phyloP scores from a whole-genome alignment of 2,888 invertebrate species.

The Parthenolecanium corni region DNA sequence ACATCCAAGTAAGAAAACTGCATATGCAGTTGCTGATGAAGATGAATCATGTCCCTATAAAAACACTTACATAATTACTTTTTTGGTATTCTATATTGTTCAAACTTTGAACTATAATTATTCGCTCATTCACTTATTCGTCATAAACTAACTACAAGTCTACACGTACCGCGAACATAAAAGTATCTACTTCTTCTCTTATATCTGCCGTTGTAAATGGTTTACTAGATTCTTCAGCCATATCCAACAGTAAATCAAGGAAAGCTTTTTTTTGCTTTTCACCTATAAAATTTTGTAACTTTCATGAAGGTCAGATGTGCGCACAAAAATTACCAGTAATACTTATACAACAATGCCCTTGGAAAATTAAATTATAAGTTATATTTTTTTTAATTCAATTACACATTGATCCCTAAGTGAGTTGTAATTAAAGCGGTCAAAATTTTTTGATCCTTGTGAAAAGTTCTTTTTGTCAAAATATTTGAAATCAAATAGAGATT shows the following conservation, averaged over 20 bases:
- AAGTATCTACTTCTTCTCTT: constrained; percentile 59
- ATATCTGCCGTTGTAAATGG: constrained; percentile 47
- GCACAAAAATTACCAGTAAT: too few relatives aligned
- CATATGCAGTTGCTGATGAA: neutral
- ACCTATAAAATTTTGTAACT: too few relatives aligned
- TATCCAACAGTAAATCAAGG: constrained; percentile 51
- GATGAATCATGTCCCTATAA: constrained; percentile 1
- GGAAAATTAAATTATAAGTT: too few relatives aligned
- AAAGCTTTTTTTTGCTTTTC: constrained; percentile 50
- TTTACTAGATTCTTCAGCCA: constrained; percentile 37
- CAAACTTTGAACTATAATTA: neutral
- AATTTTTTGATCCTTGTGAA: too few relatives aligned
- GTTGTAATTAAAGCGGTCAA: too few relatives aligned
- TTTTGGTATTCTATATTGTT: neutral
- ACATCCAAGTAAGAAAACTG: neutral
- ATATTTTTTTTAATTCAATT: too few relatives aligned
- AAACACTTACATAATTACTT: neutral
- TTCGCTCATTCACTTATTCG: neutral
- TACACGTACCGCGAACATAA: constrained; percentile 54
- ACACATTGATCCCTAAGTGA: too few relatives aligned
- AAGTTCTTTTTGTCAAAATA: too few relatives aligned
- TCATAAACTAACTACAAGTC: too few relatives aligned
- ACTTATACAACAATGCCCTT: too few relatives aligned
- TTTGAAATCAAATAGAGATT: too few relatives aligned
- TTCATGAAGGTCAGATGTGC: too few relatives aligned